A percentile compares a stretch with the other conserved stretches of the same genome.
phyloP scores from a whole-genome alignment of 2,797 vertebrate genomes.

The Rhinichthys osculus region DNA sequence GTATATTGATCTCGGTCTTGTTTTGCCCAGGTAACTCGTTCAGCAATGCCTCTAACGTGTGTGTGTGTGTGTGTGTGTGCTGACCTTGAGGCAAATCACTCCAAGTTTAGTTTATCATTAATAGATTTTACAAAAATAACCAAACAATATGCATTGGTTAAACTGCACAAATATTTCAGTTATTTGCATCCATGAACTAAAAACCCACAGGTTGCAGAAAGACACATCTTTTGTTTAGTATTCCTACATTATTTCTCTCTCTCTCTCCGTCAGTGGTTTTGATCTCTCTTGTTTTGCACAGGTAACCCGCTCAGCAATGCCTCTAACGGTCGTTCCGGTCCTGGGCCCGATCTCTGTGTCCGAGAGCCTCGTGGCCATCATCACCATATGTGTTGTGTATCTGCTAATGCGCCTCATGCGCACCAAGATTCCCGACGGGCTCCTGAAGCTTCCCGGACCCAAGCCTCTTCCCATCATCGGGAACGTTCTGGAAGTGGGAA shows the following conservation, averaged over 20 bases:
- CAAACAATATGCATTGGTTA: no score
- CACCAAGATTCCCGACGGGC: constrained; percentile 77
- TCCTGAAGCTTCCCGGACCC: constrained; percentile 84
- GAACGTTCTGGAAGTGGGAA: constrained; percentile 81
- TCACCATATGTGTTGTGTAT: constrained; percentile 76
- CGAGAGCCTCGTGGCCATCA: constrained; percentile 77
- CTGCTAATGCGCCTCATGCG: constrained; percentile 72
- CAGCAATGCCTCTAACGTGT: constrained; percentile 73
- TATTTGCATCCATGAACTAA: background rate
- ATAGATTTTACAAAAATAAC: no score
- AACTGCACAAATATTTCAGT: background rate
- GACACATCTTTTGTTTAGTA: no score
- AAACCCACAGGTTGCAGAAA: background rate
- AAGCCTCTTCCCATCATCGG: constrained; percentile 86
- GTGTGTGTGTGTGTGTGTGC: no score
- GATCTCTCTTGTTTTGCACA: background rate
- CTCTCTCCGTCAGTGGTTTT: background rate
- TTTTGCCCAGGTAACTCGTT: background rate
- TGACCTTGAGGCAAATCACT: no score
- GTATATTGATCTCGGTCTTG: background rate
- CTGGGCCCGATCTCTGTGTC: constrained; percentile 74
- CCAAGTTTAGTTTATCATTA: no score
- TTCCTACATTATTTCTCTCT: background rate
- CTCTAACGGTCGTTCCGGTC: constrained; percentile 74
- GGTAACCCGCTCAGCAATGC: constrained; percentile 67